Evolutionary conservation across 2,797 vertebrate genomes (phyloP).

Genomic region (Antennarius maculatus): DNA sequence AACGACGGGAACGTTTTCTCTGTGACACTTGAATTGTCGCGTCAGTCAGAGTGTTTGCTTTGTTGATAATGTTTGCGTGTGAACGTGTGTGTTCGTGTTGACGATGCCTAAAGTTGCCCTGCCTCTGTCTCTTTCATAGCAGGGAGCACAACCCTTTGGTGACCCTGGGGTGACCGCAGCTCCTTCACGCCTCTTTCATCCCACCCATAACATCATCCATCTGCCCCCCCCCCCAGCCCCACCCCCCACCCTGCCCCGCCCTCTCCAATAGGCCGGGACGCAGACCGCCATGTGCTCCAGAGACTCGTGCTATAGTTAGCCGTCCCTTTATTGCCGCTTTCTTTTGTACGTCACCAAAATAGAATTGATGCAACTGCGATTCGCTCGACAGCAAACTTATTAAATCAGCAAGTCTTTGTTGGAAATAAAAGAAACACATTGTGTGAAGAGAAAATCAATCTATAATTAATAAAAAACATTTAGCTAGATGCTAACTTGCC

Average conservation of each 20-base stretch:
- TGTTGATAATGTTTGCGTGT: slow-evolving; percentile 69
- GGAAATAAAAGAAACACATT: too few relatives aligned
- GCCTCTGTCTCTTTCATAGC: slow-evolving; percentile 62
- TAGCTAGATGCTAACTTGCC: too few relatives aligned
- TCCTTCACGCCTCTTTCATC: slow-evolving; percentile 74
- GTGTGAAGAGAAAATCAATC: too few relatives aligned
- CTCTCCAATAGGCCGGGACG: slow-evolving; percentile 6
- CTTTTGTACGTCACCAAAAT: too few relatives aligned
- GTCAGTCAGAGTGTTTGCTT: slow-evolving; percentile 61
- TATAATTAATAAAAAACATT: too few relatives aligned
- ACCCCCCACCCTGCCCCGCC: too few relatives aligned
- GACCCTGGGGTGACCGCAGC: slow-evolving; percentile 73
- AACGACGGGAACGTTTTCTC: slow-evolving; percentile 36
- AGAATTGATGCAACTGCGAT: neutral
- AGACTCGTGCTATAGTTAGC: slow-evolving; percentile 16
- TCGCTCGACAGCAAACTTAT: neutral
- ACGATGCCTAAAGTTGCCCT: slow-evolving; percentile 41
- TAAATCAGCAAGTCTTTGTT: neutral
- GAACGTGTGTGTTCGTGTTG: slow-evolving; percentile 33
- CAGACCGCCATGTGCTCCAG: slow-evolving; percentile 28
- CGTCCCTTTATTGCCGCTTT: too few relatives aligned
- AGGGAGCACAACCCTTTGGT: slow-evolving; percentile 69
- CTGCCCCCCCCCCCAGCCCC: slow-evolving; percentile 53
- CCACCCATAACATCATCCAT: slow-evolving; percentile 70
- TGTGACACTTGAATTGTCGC: slow-evolving; percentile 26